phyloP scores from a whole-genome alignment of 2,113 vertebrate genomes.

The Istiophorus platypterus region DNA sequence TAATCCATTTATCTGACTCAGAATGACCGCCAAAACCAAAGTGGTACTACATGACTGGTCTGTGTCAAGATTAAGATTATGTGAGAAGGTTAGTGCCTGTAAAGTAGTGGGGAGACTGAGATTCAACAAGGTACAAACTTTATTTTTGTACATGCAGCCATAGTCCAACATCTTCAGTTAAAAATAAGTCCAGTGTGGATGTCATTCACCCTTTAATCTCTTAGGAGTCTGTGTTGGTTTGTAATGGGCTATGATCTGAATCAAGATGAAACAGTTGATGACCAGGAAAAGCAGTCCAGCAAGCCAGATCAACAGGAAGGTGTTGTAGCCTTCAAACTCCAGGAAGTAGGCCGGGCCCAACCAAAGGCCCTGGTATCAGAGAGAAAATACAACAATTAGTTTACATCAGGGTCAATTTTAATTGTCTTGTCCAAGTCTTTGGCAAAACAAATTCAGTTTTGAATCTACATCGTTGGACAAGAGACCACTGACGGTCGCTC shows the following conservation, averaged over 20 bases:
- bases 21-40: conserved; percentile 24
- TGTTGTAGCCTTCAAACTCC: conserved; percentile 93
- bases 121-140: conserved; percentile 20
- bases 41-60: background rate
- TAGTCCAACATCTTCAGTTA: background rate
- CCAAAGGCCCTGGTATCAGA: conserved; percentile 87
- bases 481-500: background rate
- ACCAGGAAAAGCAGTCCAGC: conserved; percentile 91
- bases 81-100: conserved; percentile 5
- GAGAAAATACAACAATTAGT: background rate
- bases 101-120: background rate
- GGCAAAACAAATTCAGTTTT: background rate
- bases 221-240: conserved; percentile 51
- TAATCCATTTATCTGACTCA: conserved; percentile 35
- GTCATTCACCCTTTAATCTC: conserved; percentile 73
- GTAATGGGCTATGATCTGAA: conserved; percentile 91
- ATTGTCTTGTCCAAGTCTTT: background rate
- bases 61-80: background rate
- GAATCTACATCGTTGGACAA: background rate
- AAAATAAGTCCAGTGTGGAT: background rate
- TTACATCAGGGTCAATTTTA: background rate
- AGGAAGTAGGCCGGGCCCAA: conserved; percentile 90
- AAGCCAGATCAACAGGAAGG: conserved; percentile 91
- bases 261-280: conserved; percentile 89
- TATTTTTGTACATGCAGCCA: conserved; percentile 11